Evolutionary conservation across 1,140 invertebrate species (phyloP), one percentile per base, ranked within the genome.

Genomic region (Neuroterus valhalla): DNA sequence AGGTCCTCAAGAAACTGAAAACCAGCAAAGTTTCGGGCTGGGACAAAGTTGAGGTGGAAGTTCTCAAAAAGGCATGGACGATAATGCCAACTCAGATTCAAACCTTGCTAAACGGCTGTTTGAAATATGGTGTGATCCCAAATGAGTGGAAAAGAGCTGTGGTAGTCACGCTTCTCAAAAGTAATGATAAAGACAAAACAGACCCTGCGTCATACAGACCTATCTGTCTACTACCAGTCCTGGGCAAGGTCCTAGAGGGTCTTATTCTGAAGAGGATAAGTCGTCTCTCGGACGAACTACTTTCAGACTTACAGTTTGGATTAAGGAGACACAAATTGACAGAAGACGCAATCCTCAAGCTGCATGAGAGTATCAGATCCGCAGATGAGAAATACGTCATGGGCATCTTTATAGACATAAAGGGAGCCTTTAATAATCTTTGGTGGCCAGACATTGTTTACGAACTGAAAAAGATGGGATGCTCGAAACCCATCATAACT

Each of bases 371-470:
- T n/a, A n/a, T n/a, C n/a, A n/a, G n/a, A n/a, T n/a, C n/a, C 15
- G 21, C 26, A 0, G 17, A 42, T 0, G 66, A 80, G 5, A 85
- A 83, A 31, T 85, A 89, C 50, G 81, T 80, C 0, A 67, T 86
- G 15, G 79, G 72, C 0, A 76, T 89, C 0, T 76, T 87, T 8
- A 55, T 91, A 3, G 91, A 91, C 68, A 90, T 91, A 14, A 84
- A 83, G 3, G 90, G 90, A 0, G 90, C 90, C 0, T 91, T 91
- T 69, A 86, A 89, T 67, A 85, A 84, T 15, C 82, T 84, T 0
- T 86, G 86, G 84, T 91, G 88, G 88, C 85, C 86, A 0, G 79
- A 78, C 69, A 77, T 90, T 0, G 45, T 90, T 0, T 0, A 77
- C 0, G 83, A 83, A 43, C 68, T 86, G 0, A 78, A 74, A 23